These are phyloP conservation scores for Mayetiola destructor DNA, from an alignment of 2,888 invertebrate species.

Conservation along the genomic window DNA sequence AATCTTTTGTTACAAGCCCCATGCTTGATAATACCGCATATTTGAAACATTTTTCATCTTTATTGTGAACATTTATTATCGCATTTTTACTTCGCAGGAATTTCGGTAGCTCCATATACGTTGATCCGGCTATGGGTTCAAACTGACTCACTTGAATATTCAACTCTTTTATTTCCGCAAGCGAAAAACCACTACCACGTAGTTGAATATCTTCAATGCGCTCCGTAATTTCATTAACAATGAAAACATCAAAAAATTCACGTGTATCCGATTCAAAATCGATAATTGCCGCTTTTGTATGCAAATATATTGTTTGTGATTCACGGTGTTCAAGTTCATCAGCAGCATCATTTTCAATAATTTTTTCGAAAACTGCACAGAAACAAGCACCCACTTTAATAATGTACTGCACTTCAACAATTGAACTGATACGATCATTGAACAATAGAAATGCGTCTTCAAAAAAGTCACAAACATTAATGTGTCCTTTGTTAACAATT, in stretches of 20 bases:
- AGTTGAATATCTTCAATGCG: not conserved
- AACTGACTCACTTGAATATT: slow-evolving; percentile 13
- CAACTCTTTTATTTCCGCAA: not conserved
- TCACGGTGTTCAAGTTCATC: not conserved
- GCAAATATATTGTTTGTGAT: not conserved
- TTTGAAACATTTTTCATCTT: slow-evolving; percentile 21
- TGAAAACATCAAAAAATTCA: not conserved
- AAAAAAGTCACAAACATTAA: not conserved
- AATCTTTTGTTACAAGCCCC: slow-evolving; percentile 17
- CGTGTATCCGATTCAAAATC: not conserved
- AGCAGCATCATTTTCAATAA: too few relatives aligned
- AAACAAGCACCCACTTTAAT: not conserved
- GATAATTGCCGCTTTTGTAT: not conserved
- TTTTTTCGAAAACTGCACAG: not conserved
- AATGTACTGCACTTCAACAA: not conserved
- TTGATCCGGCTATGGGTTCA: slow-evolving; percentile 19
- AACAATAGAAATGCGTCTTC: not conserved
- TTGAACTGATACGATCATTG: not conserved
- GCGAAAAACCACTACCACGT: not conserved
- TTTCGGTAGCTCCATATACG: slow-evolving; percentile 19
- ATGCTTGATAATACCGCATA: slow-evolving; percentile 22
- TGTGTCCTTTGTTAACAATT: not conserved
- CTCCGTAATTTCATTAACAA: not conserved
- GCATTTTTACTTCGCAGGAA: slow-evolving; percentile 19
- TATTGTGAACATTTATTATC: slow-evolving; percentile 22